Conservation (phyloP, 2,797 vertebrate genomes). For the Taeniopygia guttata region DNA sequence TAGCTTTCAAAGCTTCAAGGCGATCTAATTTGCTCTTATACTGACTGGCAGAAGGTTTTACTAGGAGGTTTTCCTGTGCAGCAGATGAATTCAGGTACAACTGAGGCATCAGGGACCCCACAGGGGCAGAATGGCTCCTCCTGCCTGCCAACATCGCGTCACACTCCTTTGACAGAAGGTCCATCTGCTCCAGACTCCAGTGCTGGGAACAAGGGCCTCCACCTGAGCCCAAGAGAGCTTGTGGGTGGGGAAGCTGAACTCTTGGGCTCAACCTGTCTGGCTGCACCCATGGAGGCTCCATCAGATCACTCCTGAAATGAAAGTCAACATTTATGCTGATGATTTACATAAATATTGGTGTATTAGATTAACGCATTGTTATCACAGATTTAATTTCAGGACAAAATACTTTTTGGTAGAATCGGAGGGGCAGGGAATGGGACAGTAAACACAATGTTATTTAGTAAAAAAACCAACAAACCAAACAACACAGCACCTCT, state of each 20-base stretch:
- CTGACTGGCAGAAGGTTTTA: constrained; percentile 67
- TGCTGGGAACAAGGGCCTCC: constrained; percentile 83
- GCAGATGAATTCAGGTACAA: constrained; percentile 48
- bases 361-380: neutral
- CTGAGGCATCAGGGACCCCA: constrained; percentile 62
- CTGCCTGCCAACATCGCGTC: constrained; percentile 59
- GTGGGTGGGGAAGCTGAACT: constrained; percentile 47
- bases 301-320: constrained; percentile 81
- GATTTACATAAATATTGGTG: neutral
- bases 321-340: neutral
- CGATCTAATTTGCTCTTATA: constrained; percentile 84
- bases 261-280: constrained; percentile 75
- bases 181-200: constrained; percentile 78
- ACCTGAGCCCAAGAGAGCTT: constrained; percentile 60
- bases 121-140: constrained; percentile 54
- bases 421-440: neutral
- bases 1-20: constrained; percentile 92
- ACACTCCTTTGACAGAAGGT: constrained; percentile 73
- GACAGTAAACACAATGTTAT: neutral
- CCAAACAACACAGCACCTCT: neutral
- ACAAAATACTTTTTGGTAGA: neutral
- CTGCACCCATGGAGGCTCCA: constrained; percentile 77
- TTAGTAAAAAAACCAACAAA: neutral
- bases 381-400: neutral
- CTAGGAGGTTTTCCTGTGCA: constrained; percentile 55